Conservation (phyloP, 1,140 invertebrate species). For the Aphis craccivora region DNA sequence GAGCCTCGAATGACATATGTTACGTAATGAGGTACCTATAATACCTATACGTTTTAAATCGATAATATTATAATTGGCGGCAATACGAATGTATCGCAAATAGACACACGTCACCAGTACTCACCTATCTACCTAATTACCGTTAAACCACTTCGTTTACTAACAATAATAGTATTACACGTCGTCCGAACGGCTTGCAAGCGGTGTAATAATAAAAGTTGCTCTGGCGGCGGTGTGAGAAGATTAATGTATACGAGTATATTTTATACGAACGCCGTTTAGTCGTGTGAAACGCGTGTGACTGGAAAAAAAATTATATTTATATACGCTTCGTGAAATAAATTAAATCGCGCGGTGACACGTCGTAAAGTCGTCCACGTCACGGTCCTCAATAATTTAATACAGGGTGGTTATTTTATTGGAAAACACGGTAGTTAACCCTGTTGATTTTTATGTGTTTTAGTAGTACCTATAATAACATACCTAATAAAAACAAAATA, state of each 20-base stretch:
- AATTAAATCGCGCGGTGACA: background rate
- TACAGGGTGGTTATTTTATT: background rate
- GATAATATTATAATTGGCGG: background rate
- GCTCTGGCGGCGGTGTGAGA: background rate
- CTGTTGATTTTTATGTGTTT: background rate
- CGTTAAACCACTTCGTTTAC: background rate
- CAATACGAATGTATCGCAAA: background rate
- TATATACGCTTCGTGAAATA: conserved; percentile 7
- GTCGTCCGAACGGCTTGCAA: background rate
- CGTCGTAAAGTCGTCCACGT: background rate
- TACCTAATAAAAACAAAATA: background rate
- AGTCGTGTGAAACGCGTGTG: background rate
- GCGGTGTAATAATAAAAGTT: background rate
- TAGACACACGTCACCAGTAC: background rate
- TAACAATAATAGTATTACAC: conserved; percentile 18
- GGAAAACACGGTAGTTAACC: background rate
- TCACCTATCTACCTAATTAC: background rate
- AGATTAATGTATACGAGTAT: background rate
- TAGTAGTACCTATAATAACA: background rate
- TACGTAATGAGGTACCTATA: background rate
- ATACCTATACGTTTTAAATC: background rate
- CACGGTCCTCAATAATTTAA: background rate
- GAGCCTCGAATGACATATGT: background rate
- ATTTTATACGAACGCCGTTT: background rate
- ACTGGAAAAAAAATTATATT: conserved; percentile 7